phyloP scores from a whole-genome alignment of 2,888 invertebrate species.

The Omphaloscelis lunosa region DNA sequence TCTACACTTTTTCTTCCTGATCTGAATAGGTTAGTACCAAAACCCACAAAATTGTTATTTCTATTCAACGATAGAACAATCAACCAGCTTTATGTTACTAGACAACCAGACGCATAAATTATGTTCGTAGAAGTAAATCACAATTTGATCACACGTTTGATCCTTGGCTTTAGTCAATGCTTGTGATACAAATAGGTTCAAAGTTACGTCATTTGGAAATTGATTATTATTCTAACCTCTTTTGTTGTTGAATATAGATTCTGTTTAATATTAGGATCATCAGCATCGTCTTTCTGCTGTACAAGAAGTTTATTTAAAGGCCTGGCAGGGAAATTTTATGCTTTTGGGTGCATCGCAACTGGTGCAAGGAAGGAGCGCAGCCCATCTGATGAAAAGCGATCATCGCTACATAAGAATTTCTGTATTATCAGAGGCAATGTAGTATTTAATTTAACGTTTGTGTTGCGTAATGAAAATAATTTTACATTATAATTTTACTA shows the following conservation, averaged over 20 bases:
- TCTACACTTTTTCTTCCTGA: neutral
- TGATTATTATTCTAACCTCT: constrained; percentile 55
- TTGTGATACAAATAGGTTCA: constrained; percentile 40
- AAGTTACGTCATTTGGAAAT: constrained; percentile 44
- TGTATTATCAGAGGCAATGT: too few relatives aligned
- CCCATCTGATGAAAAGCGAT: too few relatives aligned
- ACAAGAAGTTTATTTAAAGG: neutral
- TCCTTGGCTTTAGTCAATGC: constrained; percentile 36
- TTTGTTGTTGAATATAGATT: constrained; percentile 45
- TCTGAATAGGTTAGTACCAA: neutral
- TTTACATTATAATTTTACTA: too few relatives aligned
- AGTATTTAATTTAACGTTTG: too few relatives aligned
- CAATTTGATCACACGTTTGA: constrained; percentile 45
- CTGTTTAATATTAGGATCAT: neutral
- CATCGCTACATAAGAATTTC: too few relatives aligned
- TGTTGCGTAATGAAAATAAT: too few relatives aligned
- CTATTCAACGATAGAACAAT: neutral
- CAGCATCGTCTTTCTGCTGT: neutral
- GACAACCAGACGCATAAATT: constrained; percentile 51
- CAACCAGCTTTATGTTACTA: constrained; percentile 10
- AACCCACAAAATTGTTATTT: constrained; percentile 15
- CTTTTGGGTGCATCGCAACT: too few relatives aligned
- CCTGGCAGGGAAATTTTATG: neutral
- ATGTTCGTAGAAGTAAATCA: constrained; percentile 45
- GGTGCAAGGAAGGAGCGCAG: too few relatives aligned